Conservation (phyloP, 2,113 vertebrate genomes). For the Tautogolabrus adspersus region DNA sequence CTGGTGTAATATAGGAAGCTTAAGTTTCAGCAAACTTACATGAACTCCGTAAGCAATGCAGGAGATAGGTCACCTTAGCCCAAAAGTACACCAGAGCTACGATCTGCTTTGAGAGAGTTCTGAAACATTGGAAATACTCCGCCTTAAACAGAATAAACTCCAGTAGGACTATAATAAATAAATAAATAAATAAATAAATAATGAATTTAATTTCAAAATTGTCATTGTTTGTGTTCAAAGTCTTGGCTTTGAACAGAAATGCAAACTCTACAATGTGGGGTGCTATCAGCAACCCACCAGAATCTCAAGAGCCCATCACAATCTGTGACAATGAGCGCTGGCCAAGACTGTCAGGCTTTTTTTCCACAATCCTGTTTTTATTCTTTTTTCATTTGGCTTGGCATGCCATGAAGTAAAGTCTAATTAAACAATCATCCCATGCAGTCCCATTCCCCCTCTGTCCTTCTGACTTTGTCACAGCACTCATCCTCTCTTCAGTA, state of each 20-base stretch:
- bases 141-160: neutral
- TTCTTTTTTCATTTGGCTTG: conserved; percentile 65
- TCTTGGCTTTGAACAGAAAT: conserved; percentile 60
- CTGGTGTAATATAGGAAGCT: neutral
- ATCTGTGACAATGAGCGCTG: conserved; percentile 72
- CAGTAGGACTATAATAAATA: conserved; percentile 5
- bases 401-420: conserved; percentile 76
- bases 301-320: conserved; percentile 76
- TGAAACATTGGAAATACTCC: neutral
- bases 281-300: conserved; percentile 76
- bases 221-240: conserved; percentile 45
- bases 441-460: conserved; percentile 73
- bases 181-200: conserved; percentile 34
- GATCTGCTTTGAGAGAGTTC: conserved; percentile 3
- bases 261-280: conserved; percentile 69
- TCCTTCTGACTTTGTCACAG: conserved; percentile 81
- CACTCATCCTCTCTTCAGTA: conserved; percentile 72
- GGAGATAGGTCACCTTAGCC: neutral
- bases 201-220: conserved; percentile 6
- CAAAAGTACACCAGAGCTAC: conserved; percentile 8
- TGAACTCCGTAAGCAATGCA: neutral
- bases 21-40: conserved; percentile 4
- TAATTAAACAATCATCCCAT: conserved; percentile 84
- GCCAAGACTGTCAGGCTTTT: conserved; percentile 66
- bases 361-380: conserved; percentile 33